These are phyloP conservation scores for Epinotia bilunana DNA, from an alignment of 2,888 invertebrate genomes.

Conservation along the genomic window DNA sequence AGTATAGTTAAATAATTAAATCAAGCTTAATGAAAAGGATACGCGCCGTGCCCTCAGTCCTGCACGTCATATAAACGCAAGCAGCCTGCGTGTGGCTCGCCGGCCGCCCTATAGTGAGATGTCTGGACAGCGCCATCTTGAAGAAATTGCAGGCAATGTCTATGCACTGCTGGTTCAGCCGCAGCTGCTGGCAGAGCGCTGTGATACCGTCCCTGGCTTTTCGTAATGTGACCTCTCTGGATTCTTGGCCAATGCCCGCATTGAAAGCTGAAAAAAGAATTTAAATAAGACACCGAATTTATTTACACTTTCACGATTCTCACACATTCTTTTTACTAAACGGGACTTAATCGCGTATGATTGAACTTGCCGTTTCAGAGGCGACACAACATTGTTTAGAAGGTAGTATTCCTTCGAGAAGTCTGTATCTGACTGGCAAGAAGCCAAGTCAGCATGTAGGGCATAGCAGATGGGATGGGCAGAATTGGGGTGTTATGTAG, in stretches of 20 bases:
- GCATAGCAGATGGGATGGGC: too few relatives aligned
- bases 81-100: conserved; percentile 97
- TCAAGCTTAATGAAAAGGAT: conserved; percentile 82
- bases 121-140: conserved; percentile 93
- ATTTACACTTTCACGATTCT: too few relatives aligned
- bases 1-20: too few relatives aligned
- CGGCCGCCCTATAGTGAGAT: conserved; percentile 95
- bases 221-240: conserved; percentile 95
- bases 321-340: too few relatives aligned
- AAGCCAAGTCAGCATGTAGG: too few relatives aligned
- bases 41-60: conserved; percentile 97
- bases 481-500: too few relatives aligned
- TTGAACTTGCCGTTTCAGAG: too few relatives aligned
- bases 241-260: conserved; percentile 93
- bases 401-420: too few relatives aligned
- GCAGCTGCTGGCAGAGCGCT: conserved; percentile 93
- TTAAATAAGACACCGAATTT: too few relatives aligned
- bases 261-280: conserved; percentile 86
- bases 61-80: conserved; percentile 98
- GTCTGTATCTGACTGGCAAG: too few relatives aligned
- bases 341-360: too few relatives aligned
- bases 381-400: too few relatives aligned
- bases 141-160: conserved; percentile 98
- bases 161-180: conserved; percentile 94
- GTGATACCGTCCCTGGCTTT: conserved; percentile 95